phyloP scores from a whole-genome alignment of 2,113 vertebrate genomes.

The Strigops habroptila region DNA sequence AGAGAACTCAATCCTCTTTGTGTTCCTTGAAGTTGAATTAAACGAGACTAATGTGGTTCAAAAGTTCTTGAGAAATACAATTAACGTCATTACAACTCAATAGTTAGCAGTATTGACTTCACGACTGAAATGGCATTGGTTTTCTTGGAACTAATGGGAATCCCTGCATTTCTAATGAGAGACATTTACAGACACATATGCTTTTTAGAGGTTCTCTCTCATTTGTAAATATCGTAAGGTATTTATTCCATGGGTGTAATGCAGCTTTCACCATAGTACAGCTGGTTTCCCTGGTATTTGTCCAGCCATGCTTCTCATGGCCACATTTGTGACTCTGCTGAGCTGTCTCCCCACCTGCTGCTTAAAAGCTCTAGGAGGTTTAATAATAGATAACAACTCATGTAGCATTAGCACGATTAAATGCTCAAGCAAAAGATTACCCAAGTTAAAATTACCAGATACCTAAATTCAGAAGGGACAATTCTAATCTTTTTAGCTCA shows the following conservation, averaged over 20 bases:
- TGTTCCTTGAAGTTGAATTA: constrained; percentile 6
- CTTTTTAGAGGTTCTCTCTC: background rate
- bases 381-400: background rate
- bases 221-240: background rate
- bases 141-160: background rate
- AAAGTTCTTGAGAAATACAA: background rate
- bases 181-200: background rate
- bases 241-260: background rate
- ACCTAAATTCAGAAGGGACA: background rate
- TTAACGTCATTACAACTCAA: background rate
- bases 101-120: background rate
- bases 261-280: background rate
- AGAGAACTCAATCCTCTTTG: background rate
- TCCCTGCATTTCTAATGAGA: background rate
- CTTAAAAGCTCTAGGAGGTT: background rate
- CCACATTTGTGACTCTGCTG: background rate
- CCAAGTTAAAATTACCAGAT: background rate
- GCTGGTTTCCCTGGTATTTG: background rate
- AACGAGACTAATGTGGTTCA: background rate
- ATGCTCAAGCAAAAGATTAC: background rate
- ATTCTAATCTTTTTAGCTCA: background rate
- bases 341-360: background rate
- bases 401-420: background rate
- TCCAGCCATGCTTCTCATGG: background rate
- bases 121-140: background rate